A percentile compares a stretch with the other conserved stretches of the same genome.
These are phyloP conservation scores for Sorex araneus DNA, from an alignment of 2,113 vertebrate genomes.

Conservation along the genomic window DNA sequence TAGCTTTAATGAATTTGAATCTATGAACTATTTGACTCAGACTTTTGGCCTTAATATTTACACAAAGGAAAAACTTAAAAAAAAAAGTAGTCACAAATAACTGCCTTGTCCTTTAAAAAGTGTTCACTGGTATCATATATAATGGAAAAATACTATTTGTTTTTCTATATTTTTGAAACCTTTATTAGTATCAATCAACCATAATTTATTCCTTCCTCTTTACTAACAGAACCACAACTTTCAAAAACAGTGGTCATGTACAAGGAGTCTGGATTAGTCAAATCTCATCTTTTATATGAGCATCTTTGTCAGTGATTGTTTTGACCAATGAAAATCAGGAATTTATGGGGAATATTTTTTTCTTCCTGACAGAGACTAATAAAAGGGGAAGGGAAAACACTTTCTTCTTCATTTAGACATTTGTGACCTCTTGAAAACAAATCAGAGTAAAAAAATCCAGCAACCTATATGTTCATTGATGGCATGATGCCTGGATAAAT, in stretches of 20 bases:
- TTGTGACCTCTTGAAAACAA: background rate
- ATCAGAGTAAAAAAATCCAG: background rate
- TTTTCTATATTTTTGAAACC: conserved; percentile 23
- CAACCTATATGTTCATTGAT: too few species aligned
- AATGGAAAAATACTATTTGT: background rate
- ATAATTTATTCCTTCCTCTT: background rate
- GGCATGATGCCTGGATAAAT: too few species aligned
- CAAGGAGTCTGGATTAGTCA: background rate
- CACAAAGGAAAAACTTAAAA: background rate
- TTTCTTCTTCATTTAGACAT: background rate
- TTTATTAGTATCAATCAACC: background rate
- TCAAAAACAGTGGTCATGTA: background rate
- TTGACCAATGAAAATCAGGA: background rate
- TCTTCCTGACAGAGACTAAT: background rate
- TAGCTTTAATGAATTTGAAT: conserved; percentile 44
- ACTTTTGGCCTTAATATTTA: conserved; percentile 26
- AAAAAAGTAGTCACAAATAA: background rate
- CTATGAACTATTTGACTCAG: background rate
- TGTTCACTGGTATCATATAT: background rate
- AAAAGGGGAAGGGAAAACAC: background rate
- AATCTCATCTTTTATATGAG: conserved; percentile 5
- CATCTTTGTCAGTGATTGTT: background rate
- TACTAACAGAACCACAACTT: conserved; percentile 19
- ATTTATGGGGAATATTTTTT: background rate
- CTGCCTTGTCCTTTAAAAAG: background rate